These are phyloP conservation scores for Corella eumyota DNA, from an alignment of 23 tunicate genomes.

Conservation along the genomic window DNA sequence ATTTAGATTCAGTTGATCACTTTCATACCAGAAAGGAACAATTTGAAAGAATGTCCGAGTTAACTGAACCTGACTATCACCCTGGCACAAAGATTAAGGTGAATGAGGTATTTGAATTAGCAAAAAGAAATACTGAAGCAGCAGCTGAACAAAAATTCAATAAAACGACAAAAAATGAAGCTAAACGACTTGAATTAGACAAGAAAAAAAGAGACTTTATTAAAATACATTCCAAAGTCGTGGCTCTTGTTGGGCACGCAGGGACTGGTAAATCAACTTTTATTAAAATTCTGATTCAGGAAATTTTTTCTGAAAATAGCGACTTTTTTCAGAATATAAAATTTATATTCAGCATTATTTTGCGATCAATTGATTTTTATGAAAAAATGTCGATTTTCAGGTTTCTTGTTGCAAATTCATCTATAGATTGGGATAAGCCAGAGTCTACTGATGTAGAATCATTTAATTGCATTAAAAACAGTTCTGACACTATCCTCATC, in stretches of 20 bases:
- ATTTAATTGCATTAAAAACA: background rate
- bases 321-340: background rate
- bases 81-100: too few relatives aligned
- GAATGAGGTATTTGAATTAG: background rate
- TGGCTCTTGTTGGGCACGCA: constrained; percentile 8
- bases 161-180: too few relatives aligned
- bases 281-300: background rate
- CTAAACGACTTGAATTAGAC: too few relatives aligned
- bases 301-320: background rate
- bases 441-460: background rate
- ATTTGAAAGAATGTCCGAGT: too few relatives aligned
- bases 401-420: background rate
- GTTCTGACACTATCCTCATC: constrained; percentile 1
- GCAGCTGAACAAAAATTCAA: background rate
- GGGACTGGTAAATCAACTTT: constrained; percentile 12
- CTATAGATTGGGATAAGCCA: background rate
- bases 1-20: too few relatives aligned
- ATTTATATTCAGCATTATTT: background rate
- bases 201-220: background rate
- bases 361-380: background rate
- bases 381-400: background rate
- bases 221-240: constrained; percentile 2
- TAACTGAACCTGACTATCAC: too few relatives aligned
- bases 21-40: too few relatives aligned
- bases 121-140: background rate